Evolutionary conservation across 2,797 vertebrate genomes (phyloP).

Genomic region (Channallabes apus): DNA sequence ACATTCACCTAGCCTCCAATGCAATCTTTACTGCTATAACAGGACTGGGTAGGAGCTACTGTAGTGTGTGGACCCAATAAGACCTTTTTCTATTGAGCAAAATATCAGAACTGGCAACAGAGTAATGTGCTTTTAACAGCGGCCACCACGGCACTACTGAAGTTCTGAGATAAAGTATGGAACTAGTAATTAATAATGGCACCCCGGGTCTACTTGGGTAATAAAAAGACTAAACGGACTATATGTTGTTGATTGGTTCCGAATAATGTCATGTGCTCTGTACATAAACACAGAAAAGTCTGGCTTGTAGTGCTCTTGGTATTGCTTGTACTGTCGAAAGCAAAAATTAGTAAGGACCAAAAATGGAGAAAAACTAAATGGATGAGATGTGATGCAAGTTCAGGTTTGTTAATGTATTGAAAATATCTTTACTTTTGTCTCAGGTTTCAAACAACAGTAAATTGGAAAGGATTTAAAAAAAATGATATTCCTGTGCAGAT

Average conservation of each 20-base stretch:
- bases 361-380: background rate
- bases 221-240: background rate
- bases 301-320: background rate
- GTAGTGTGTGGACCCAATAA: background rate
- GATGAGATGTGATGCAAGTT: too few relatives aligned
- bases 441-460: background rate
- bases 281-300: background rate
- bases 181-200: background rate
- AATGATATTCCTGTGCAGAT: background rate
- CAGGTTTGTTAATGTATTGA: background rate
- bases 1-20: background rate
- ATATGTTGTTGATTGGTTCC: background rate
- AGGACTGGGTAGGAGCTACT: background rate
- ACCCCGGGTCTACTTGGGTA: background rate
- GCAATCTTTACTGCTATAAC: constrained; percentile 23
- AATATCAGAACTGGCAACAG: background rate
- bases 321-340: background rate
- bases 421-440: background rate
- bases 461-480: background rate
- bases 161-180: background rate
- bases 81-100: background rate
- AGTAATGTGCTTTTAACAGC: background rate
- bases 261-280: background rate
- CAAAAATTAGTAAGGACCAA: background rate
- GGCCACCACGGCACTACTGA: background rate